Evolutionary conservation across 2,113 vertebrate species (phyloP), one percentile per base, ranked within the genome.

Genomic region (Seriola quinqueradiata): DNA sequence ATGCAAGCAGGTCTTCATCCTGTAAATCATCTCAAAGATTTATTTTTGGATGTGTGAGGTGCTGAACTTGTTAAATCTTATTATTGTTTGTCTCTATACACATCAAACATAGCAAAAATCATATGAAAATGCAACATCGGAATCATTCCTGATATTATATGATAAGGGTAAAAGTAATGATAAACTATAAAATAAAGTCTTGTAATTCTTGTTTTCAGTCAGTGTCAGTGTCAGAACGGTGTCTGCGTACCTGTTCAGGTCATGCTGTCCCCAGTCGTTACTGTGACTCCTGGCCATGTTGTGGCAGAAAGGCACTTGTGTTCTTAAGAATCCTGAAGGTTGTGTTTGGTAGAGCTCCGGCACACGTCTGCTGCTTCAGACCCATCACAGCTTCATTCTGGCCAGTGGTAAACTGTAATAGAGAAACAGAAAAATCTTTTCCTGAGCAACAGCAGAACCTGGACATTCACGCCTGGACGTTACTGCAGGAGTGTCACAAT

Each of bases 211-310:
- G 2, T 1, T 48, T 3, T 8, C 36, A 40, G 32, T 42, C 67
- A 25, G 3, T 16, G 8, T 57, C 3, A 0, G 10, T 48, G 2
- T 28, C 5, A 25, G 28, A 4, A 8, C 17, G 11, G 58, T 72
- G 23, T 70, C 38, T 32, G 82, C 94, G 89, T 93, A 99, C 98
- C 95, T 97, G 87, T 95, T 96, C 71, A 96, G 92, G 79, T 95
- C 94, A 28, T 90, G 95, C 44, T 95, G 90, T 54, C 93, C 88
- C 97, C 97, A 98, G 94, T 93, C 96, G 93, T 95, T 97, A 70
- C 91, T 89, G 89, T 95, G 95, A 89, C 93, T 85, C 36, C 40
- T 91, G 70, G 96, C 95, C 95, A 97, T 93, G 87, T 92, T 93
- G 85, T 92, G 88, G 77, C 72, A 88, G 72, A 75, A 92, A 25